Conservation (phyloP, 2,888 invertebrate species). For the Gymnosoma rotundatum region DNA sequence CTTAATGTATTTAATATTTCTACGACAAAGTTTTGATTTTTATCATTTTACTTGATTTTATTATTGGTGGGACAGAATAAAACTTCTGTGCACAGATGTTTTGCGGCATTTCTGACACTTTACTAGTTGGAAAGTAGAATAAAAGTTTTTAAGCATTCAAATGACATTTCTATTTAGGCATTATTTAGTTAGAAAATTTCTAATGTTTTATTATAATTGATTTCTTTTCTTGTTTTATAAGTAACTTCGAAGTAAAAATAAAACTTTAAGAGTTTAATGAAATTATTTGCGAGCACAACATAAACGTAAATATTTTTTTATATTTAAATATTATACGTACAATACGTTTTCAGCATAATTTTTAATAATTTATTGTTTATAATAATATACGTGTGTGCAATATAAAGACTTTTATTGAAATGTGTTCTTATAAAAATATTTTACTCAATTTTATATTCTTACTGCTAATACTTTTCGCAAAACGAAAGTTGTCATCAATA, state of each 20-base stretch:
- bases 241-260: constrained; percentile 9
- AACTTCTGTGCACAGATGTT: constrained; percentile 68
- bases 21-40: constrained; percentile 62
- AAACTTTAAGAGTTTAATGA: constrained; percentile 54
- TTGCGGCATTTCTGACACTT: constrained; percentile 70
- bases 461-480: constrained; percentile 48
- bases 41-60: constrained; percentile 55
- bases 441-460: constrained; percentile 6
- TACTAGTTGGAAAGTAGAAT: constrained; percentile 48
- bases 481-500: constrained; percentile 63
- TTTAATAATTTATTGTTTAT: constrained; percentile 42
- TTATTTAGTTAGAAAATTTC: constrained; percentile 55
- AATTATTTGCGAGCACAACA: constrained; percentile 36
- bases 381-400: neutral
- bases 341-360: constrained; percentile 45
- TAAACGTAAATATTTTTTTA: constrained; percentile 19
- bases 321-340: neutral
- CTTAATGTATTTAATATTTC: constrained; percentile 31
- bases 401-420: neutral
- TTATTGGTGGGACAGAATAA: constrained; percentile 48
- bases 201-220: constrained; percentile 68
- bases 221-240: constrained; percentile 25
- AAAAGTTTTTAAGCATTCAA: constrained; percentile 55
- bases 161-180: constrained; percentile 68
- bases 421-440: neutral